Base-by-base conservation (phyloP, 2,888 invertebrate species). In the Melieria omissa region DNA sequence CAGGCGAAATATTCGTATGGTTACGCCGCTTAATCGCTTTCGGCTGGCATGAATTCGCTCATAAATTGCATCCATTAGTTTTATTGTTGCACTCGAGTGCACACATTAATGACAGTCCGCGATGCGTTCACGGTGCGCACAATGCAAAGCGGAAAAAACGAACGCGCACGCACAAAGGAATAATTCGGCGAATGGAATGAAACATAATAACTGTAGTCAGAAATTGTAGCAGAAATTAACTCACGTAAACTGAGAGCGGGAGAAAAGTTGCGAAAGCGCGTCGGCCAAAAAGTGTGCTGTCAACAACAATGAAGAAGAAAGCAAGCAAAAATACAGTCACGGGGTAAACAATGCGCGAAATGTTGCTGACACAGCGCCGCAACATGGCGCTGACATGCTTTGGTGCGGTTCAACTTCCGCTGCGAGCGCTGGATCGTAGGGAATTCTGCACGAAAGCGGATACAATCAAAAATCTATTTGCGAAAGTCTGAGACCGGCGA, bases 381-480 rank as follows among this genome's bases (percentile, higher is more conserved):
- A 29, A 29, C 29, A 3, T 29, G 29, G 29, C 29, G 29, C 29
- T 29, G 29, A 29, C 29, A 29, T 29, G 29, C 29, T 29, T 29
- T 29, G 29, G 29, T 29, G 29, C 29, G 29, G 29, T 29, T 29
- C 29, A 29, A 29, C 29, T 29, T 29, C 29, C 29, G 29, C 29
- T 29, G 29, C 29, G 29, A 29, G 3, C 29, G 29, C 3, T 29
- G 29, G 65, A 65, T 69, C 71, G 65, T 68, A 70, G n/a, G 70
- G 75, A 73, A 73, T 74, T 74, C 78, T 75, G 79, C 82, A 80
- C 81, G 81, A 78, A 81, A 79, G 77, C 81, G 81, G 81, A 82
- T 79, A 81, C 82, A 82, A 81, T 81, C 81, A 81, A 82, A 61
- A 61, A 6, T 61, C 61, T 44, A 61, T 29, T 29, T 29, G 29